These are phyloP conservation scores for Pelecanus crispus DNA, from an alignment of 2,113 vertebrate genomes.

Conservation along the genomic window DNA sequence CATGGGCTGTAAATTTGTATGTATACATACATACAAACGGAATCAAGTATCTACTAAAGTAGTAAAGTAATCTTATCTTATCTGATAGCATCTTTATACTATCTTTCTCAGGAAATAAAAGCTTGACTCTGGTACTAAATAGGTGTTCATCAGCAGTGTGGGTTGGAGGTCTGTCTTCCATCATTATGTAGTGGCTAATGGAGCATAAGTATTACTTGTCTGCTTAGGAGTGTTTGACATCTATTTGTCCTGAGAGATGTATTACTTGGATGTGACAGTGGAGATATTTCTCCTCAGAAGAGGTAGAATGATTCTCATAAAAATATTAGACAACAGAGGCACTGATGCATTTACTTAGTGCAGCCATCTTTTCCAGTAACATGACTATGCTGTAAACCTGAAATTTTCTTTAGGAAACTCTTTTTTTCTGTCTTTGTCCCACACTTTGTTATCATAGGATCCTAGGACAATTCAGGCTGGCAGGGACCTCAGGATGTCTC, in stretches of 20 bases:
- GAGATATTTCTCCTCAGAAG: neutral
- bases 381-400: neutral
- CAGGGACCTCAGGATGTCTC: neutral
- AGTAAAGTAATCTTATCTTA: neutral
- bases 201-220: neutral
- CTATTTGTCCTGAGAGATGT: neutral
- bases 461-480: neutral
- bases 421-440: neutral
- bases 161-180: neutral
- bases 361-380: neutral
- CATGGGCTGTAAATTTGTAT: neutral
- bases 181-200: neutral
- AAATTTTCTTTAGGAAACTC: neutral
- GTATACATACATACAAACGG: neutral
- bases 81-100: neutral
- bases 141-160: neutral
- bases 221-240: neutral
- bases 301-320: neutral
- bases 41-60: neutral
- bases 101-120: neutral
- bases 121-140: neutral
- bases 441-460: neutral
- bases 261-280: neutral
- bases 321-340: neutral
- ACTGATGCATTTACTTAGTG: neutral